Percentiles rank a stretch among this genome's conserved stretches.
Conservation (phyloP, 2,888 invertebrate genomes). For the Timandra comae region DNA sequence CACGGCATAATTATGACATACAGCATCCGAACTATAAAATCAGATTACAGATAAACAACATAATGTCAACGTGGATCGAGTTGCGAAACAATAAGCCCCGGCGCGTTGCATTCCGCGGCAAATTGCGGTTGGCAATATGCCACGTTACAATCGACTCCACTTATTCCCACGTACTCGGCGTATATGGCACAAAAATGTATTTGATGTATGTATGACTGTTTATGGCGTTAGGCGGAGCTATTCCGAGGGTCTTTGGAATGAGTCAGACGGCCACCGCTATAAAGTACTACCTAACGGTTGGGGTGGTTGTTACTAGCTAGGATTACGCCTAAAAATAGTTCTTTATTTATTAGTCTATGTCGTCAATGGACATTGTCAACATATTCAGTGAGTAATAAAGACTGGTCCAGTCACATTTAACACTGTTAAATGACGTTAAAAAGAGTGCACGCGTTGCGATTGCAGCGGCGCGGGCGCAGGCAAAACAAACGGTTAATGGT, state of each 20-base stretch:
- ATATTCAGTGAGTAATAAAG: conserved; percentile 28
- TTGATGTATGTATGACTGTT: conserved; percentile 42
- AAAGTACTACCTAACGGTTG: conserved; percentile 5
- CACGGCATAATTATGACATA: conserved; percentile 6
- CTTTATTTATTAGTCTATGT: conserved; percentile 16
- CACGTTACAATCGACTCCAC: conserved; percentile 32
- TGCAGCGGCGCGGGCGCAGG: conserved; percentile 32
- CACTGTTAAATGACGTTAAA: conserved; percentile 43
- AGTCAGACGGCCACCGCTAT: conserved; percentile 25
- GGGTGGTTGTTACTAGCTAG: conserved; percentile 4
- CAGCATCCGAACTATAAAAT: conserved; percentile 18
- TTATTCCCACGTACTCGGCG: conserved; percentile 43
- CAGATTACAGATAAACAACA: conserved; percentile 28
- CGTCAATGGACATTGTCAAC: conserved; percentile 24
- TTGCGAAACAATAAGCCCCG: conserved; percentile 42
- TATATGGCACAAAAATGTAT: conserved; percentile 57
- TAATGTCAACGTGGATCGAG: conserved; percentile 33
- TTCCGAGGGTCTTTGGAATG: conserved; percentile 34
- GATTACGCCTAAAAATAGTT: conserved; percentile 9
- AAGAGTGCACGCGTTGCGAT: conserved; percentile 34
- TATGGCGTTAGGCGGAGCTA: conserved; percentile 35
- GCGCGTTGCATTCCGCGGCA: conserved; percentile 17
- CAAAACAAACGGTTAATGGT: conserved; percentile 53
- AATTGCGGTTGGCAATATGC: conserved; percentile 40
- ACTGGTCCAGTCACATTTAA: conserved; percentile 34